A percentile compares a stretch with the other conserved stretches of the same genome.
These are phyloP conservation scores for Mycetomoellerius zeteki DNA, from an alignment of 1,140 invertebrate species.

Conservation along the genomic window DNA sequence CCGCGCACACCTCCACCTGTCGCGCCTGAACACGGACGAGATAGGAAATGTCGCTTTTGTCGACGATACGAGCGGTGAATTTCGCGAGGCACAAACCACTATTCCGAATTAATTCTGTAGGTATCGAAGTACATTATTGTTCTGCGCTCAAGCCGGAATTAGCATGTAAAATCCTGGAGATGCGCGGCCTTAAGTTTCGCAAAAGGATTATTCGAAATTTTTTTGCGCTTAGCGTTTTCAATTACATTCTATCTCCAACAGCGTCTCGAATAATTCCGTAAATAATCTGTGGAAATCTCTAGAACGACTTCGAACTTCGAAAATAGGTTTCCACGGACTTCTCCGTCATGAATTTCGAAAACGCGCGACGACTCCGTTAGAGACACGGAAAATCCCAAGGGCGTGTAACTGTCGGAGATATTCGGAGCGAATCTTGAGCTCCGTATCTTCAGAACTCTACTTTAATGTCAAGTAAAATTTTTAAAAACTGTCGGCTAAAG, in stretches of 20 bases:
- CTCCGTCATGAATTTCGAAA: slow-evolving; percentile 56
- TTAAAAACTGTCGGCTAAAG: slow-evolving; percentile 4
- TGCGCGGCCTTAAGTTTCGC: not conserved
- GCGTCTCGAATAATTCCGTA: not conserved
- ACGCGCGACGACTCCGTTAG: slow-evolving; percentile 25
- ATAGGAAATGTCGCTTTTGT: slow-evolving; percentile 47
- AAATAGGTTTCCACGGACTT: slow-evolving; percentile 47
- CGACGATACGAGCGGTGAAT: not conserved
- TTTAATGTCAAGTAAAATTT: slow-evolving; percentile 12
- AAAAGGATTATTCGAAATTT: not conserved
- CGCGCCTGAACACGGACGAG: slow-evolving; percentile 37
- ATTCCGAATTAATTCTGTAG: slow-evolving; percentile 45
- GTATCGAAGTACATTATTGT: not conserved
- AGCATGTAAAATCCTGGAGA: not conserved
- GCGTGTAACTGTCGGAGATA: slow-evolving; percentile 42
- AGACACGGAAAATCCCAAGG: slow-evolving; percentile 42
- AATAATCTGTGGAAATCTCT: not conserved
- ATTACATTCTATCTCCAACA: not conserved
- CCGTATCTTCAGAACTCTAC: slow-evolving; percentile 3
- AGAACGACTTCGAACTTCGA: slow-evolving; percentile 17
- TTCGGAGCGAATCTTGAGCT: slow-evolving; percentile 40
- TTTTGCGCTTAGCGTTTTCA: not conserved
- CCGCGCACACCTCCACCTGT: slow-evolving; percentile 42
- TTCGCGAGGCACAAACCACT: not conserved
- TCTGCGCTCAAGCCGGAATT: slow-evolving; percentile 13